These are phyloP conservation scores for Styela plicata DNA, from an alignment of 23 tunicate species.

Conservation along the genomic window DNA sequence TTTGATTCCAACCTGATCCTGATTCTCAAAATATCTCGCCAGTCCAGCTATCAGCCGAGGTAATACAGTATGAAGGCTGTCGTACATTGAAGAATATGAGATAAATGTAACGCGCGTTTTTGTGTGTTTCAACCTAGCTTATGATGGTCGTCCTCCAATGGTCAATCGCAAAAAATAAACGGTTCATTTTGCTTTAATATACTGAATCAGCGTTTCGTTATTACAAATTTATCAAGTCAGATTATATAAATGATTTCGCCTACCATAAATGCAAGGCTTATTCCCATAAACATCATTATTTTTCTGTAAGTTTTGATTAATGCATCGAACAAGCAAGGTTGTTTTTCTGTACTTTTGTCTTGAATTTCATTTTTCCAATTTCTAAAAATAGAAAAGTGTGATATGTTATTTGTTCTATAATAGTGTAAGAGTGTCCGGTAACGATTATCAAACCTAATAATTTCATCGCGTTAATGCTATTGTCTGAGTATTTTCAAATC, in stretches of 20 bases:
- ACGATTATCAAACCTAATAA: too few species aligned
- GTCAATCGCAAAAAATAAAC: too few species aligned
- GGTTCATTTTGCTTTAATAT: too few species aligned
- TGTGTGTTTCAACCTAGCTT: too few species aligned
- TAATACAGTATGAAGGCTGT: neutral
- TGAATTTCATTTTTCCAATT: neutral
- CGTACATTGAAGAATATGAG: neutral
- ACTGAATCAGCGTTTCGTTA: too few species aligned
- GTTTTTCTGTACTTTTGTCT: neutral
- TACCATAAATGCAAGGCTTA: neutral
- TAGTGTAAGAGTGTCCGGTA: too few species aligned
- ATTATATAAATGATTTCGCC: too few species aligned
- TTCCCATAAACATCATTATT: neutral
- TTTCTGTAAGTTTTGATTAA: neutral
- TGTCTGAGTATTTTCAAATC: too few species aligned
- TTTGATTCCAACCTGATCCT: neutral
- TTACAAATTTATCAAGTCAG: too few species aligned
- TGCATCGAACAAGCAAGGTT: neutral
- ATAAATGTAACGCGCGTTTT: neutral
- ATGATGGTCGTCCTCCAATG: too few species aligned
- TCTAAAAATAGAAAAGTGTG: neutral
- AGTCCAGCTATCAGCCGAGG: neutral
- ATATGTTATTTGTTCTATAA: neutral
- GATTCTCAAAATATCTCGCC: slow-evolving; percentile 11
- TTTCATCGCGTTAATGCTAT: too few species aligned